Evolutionary conservation across 1,140 invertebrate genomes (phyloP).

Genomic region (Caligus rogercresseyi): DNA sequence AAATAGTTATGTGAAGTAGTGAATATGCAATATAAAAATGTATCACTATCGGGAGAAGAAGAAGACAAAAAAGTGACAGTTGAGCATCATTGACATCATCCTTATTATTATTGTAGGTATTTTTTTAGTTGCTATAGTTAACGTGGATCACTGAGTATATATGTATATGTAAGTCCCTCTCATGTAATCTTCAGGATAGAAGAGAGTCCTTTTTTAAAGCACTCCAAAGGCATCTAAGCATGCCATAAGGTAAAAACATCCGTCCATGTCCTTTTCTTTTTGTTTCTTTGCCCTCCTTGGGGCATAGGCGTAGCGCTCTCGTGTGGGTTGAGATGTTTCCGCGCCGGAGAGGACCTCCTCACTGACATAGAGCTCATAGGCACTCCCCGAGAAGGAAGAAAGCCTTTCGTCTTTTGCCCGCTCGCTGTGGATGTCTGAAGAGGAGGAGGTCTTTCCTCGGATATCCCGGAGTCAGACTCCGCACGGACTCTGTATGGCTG

Average conservation of each 20-base stretch:
- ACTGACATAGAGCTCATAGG: not conserved
- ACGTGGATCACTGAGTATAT: too few species aligned
- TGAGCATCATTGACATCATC: too few species aligned
- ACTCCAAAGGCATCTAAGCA: slow-evolving; percentile 10
- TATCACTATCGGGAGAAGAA: too few species aligned
- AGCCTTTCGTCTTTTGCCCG: not conserved
- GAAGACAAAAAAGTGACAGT: too few species aligned
- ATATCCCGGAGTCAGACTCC: not conserved
- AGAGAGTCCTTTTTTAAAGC: not conserved
- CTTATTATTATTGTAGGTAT: too few species aligned
- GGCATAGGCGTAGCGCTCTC: not conserved
- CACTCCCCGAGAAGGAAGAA: not conserved
- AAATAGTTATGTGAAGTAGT: too few species aligned
- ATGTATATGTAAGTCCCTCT: too few species aligned
- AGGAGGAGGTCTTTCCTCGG: not conserved
- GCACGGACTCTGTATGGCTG: not conserved
- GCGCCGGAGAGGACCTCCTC: not conserved
- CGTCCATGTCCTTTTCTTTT: not conserved
- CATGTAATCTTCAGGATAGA: too few species aligned
- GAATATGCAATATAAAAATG: too few species aligned
- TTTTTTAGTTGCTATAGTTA: too few species aligned
- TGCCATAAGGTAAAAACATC: slow-evolving; percentile 8
- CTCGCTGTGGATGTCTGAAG: not conserved
- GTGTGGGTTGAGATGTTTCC: not conserved
- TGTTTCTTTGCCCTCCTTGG: not conserved